Evolutionary conservation across 2,113 vertebrate species (phyloP).

Genomic region (Crypturellus undulatus): DNA sequence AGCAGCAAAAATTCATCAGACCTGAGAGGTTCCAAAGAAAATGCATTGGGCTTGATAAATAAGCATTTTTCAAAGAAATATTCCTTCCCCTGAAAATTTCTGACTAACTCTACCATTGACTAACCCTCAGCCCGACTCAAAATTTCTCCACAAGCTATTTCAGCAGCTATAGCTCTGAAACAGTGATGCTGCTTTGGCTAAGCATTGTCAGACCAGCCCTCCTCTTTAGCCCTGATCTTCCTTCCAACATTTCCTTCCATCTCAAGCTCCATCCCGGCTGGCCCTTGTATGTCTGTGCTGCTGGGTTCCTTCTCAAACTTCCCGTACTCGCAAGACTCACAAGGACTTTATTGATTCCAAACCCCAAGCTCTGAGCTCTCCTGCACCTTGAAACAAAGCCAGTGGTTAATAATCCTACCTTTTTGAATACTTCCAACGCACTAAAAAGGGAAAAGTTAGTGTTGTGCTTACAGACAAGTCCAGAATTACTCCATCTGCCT

Average conservation of each 20-base stretch:
- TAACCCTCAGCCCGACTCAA: background rate
- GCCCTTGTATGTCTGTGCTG: background rate
- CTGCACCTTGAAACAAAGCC: accelerated
- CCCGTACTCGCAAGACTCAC: accelerated
- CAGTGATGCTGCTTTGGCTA: background rate
- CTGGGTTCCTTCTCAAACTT: background rate
- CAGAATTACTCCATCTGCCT: background rate
- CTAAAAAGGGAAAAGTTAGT: background rate
- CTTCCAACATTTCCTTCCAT: background rate
- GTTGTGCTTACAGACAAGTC: background rate
- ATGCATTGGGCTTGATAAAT: background rate
- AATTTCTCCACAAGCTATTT: background rate
- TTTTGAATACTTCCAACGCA: background rate
- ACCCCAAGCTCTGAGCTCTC: background rate
- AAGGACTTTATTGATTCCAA: background rate
- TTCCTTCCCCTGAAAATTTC: background rate
- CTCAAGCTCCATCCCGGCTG: background rate
- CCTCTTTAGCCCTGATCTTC: background rate
- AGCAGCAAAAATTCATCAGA: background rate
- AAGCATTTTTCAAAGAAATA: background rate
- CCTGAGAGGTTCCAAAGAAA: background rate
- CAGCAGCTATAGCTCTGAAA: background rate
- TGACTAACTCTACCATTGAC: background rate
- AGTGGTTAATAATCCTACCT: accelerated
- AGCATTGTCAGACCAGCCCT: background rate